Conservation (phyloP, 53 echinoderm and acorn worm species). For the Hippasteria phrygiana region DNA sequence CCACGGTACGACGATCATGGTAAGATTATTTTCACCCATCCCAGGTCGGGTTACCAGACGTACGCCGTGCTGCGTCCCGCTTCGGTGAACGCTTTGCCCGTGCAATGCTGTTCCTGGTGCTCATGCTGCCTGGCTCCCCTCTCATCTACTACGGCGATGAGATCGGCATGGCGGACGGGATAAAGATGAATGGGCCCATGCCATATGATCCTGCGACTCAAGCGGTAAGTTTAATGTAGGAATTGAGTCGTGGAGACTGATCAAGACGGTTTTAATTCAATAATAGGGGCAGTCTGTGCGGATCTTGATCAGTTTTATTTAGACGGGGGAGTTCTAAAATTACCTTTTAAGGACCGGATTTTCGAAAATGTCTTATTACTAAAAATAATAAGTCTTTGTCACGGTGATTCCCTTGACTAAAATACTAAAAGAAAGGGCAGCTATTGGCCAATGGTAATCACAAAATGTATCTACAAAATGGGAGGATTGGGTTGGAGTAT, state of each 20-base stretch:
- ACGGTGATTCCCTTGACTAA: too few relatives aligned
- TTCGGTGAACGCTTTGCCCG: slow-evolving; percentile 1
- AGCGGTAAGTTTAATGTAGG: not conserved
- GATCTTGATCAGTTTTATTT: not conserved
- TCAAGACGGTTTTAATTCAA: not conserved
- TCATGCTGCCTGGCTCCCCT: slow-evolving; percentile 70
- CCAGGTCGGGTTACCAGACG: slow-evolving; percentile 56
- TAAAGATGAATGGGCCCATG: not conserved
- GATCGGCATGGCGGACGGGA: slow-evolving; percentile 52
- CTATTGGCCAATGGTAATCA: too few relatives aligned
- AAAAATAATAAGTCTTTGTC: too few relatives aligned
- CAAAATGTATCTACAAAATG: too few relatives aligned
- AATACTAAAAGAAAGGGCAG: too few relatives aligned
- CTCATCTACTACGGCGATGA: slow-evolving; percentile 74
- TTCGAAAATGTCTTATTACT: too few relatives aligned
- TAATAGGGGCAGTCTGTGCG: not conserved
- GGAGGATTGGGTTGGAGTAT: too few relatives aligned
- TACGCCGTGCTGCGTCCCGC: slow-evolving; percentile 50
- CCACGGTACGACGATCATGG: not conserved
- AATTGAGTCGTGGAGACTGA: not conserved
- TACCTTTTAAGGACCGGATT: too few relatives aligned
- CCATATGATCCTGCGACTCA: not conserved
- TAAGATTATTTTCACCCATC: not conserved
- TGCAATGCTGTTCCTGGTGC: slow-evolving; percentile 54
- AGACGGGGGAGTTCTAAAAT: not conserved